Evolutionary conservation across 2,888 invertebrate genomes (phyloP).

Genomic region (Endomychus coccineus): DNA sequence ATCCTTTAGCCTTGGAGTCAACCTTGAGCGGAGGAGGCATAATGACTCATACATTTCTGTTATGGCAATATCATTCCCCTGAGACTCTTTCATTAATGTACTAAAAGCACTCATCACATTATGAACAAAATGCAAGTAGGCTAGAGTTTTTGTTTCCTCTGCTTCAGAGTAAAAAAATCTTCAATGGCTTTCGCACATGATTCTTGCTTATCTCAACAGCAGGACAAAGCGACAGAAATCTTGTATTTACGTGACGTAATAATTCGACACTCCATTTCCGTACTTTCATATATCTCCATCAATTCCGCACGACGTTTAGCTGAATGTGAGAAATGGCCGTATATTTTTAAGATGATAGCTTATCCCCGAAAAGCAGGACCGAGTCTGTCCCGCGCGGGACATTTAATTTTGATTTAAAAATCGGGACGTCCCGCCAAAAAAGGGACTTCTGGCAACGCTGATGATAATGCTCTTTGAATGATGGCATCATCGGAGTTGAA

Average conservation of each 20-base stretch:
- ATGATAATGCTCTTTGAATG: too few relatives aligned
- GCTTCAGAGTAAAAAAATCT: conserved; percentile 6
- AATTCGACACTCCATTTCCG: conserved; percentile 13
- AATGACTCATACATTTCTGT: conserved; percentile 4
- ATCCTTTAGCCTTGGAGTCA: not conserved
- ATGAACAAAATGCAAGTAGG: conserved; percentile 7
- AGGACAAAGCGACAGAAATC: conserved; percentile 13
- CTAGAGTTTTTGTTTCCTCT: conserved; percentile 8
- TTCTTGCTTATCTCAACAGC: conserved; percentile 11
- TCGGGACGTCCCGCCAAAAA: too few relatives aligned
- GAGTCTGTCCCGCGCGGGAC: too few relatives aligned
- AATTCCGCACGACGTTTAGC: conserved; percentile 13
- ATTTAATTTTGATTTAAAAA: too few relatives aligned
- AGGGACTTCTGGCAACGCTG: too few relatives aligned
- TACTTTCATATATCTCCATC: conserved; percentile 11
- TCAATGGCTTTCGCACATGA: conserved; percentile 9
- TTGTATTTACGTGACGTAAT: conserved; percentile 11
- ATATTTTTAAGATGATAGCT: conserved; percentile 15
- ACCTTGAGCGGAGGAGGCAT: not conserved
- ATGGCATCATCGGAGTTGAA: too few relatives aligned
- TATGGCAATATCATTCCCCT: conserved; percentile 3
- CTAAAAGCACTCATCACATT: conserved; percentile 4
- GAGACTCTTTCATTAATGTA: conserved; percentile 5
- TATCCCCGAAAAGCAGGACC: too few relatives aligned
- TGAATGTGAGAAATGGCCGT: conserved; percentile 12